Evolutionary conservation across 2,797 vertebrate genomes (phyloP), one percentile per base, ranked within the genome.

Genomic region (Scarus forsteni): DNA sequence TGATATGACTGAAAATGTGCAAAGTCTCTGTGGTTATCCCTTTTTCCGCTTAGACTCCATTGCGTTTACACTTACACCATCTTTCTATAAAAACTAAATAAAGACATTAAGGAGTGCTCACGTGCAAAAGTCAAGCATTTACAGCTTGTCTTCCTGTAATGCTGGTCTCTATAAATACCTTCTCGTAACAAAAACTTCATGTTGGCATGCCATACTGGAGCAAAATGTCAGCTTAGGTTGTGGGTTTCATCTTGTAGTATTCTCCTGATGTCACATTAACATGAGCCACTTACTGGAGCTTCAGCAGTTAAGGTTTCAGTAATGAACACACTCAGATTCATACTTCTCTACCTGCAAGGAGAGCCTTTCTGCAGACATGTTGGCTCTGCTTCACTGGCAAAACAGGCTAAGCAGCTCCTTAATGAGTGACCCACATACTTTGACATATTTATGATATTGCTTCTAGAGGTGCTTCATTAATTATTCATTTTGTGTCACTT

Each of bases 191-290:
- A 73, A 87, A 78, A 80, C 56, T 86, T 73, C 78, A 71, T 9
- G 36, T 53, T 88, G 85, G 70, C 77, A 67, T 66, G 67, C 38
- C 66, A 61, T 39, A 44, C 75, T 66, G 73, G 66, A 82, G 77
- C 62, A 79, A 85, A 89, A 88, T 91, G 86, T 89, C 87, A 89
- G 77, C 77, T 74, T 55, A 79, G 80, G 65, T 86, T 70, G 56
- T 57, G 52, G 86, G 83, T 92, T 89, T 87, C 91, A 89, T 57
- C 78, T 84, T 75, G 77, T 90, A 87, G 88, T 90, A 80, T 84
- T 86, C 59, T 87, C 75, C 82, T 89, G 77, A 85, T 88, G 82
- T 71, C 70, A 82, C 79, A 44, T 73, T 66, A 89, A 93, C 83
- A 71, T 50, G 83, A 91, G 85, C 77, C 75, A 55, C 80, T 88